A percentile compares a stretch with the other conserved stretches of the same genome.
phyloP scores from a whole-genome alignment of 2,888 invertebrate species.

The Dasypogon diadema region DNA sequence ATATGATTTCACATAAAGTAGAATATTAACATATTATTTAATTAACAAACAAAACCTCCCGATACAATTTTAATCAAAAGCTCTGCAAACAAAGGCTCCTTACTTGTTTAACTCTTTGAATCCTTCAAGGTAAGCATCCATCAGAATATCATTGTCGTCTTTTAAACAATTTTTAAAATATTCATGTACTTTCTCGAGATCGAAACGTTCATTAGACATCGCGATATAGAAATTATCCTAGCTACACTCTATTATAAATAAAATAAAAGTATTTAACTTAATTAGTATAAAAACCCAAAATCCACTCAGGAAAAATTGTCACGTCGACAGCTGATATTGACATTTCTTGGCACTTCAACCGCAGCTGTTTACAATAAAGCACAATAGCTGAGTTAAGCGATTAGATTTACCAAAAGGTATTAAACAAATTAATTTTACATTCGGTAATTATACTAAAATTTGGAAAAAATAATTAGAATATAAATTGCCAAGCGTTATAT shows the following conservation, averaged over 20 bases:
- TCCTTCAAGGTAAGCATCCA: conserved; percentile 81
- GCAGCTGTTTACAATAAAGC: conserved; percentile 8
- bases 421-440: too few species aligned
- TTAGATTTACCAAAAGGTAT: too few species aligned
- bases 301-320: background rate
- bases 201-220: conserved; percentile 72
- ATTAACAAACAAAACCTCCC: too few species aligned
- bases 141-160: conserved; percentile 78
- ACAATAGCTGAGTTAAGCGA: background rate
- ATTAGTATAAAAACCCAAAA: background rate
- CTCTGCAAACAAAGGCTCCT: too few species aligned
- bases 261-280: background rate
- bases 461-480: background rate
- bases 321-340: conserved; percentile 28
- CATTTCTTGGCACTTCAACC: background rate
- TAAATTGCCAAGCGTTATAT: too few species aligned
- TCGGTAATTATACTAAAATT: too few species aligned
- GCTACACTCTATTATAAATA: background rate
- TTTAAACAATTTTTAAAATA: conserved; percentile 76
- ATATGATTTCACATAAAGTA: too few species aligned
- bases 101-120: conserved; percentile 88
- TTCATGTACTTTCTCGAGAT: conserved; percentile 73
- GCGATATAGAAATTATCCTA: conserved; percentile 52
- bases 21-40: too few species aligned
- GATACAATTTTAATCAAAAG: too few species aligned